Base-by-base conservation (phyloP, 2,797 vertebrate genomes). In the Tympanoctomys barrerae region DNA sequence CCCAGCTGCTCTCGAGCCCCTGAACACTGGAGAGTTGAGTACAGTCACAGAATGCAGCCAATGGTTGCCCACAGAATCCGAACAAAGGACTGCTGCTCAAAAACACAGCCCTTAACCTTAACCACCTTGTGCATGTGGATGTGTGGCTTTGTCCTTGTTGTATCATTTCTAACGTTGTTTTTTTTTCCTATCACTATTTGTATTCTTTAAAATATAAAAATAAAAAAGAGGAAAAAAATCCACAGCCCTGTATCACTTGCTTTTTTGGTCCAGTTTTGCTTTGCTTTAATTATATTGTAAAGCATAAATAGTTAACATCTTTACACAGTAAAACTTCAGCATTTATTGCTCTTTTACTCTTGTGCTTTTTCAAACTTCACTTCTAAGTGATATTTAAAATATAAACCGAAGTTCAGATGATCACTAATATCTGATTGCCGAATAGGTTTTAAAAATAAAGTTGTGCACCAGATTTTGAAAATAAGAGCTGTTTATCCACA, bases 401-500 rank as follows among this genome's bases (percentile, higher is more conserved):
- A 46, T n/a, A 26, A 73, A 2, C 9, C n/a, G 87, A 80, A 59
- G 13, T 96, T 80, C 91, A 79, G 16, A 86, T 73, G 19, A 86
- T 78, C 57, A 49, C 21, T 26, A 84, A 91, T 19, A 11, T 68
- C 16, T n/a, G 31, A 83, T 54, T 68, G 13, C 14, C 57, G 28
- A 88, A 87, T 54, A 91, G 64, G 7, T 49, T 94, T 91, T 7
- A 77, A 85, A 93, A 80, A 94, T 57, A 81, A 84, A 96, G 7
- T 2, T 93, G 9, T 62, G n/a, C 13, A n/a, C 21, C 90, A 7
- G 87, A 94, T 28, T 89, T 94, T 19, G 22, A 0, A 94, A 62
- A 9, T 79, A 71, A 70, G 39, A 88, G 0, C 28, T 54, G 18
- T 82, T 93, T 95, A 90, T 84, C 71, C 28, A 21, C 14, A 31